phyloP scores from a whole-genome alignment of 2,797 vertebrate genomes.

The Neoniphon sammara region DNA sequence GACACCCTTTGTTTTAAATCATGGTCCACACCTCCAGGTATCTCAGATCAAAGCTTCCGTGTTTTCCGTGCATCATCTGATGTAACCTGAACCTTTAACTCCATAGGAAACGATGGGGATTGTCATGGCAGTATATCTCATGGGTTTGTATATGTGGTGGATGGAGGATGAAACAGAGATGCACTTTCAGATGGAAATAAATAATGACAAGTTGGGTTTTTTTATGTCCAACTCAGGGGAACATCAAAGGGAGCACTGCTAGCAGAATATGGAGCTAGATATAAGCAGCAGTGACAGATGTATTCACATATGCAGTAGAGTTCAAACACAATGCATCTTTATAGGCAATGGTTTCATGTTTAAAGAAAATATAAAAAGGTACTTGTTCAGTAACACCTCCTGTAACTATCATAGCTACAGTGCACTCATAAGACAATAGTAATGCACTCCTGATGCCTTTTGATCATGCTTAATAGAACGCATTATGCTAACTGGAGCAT shows the following conservation, averaged over 20 bases:
- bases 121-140: conserved; percentile 9
- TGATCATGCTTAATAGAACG: no score
- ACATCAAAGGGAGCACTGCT: conserved; percentile 54
- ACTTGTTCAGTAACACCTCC: no score
- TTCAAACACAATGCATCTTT: background rate
- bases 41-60: background rate
- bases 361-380: no score
- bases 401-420: no score
- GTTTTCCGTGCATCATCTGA: conserved; percentile 1
- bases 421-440: no score
- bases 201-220: conserved; percentile 41
- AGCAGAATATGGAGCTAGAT: conserved; percentile 11
- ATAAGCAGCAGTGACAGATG: conserved; percentile 36
- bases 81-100: conserved; percentile 15
- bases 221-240: conserved; percentile 49
- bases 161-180: conserved; percentile 54
- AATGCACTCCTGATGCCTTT: no score
- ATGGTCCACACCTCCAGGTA: background rate
- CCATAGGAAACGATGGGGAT: background rate
- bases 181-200: conserved; percentile 62
- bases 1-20: background rate
- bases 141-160: background rate
- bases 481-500: no score
- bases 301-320: conserved; percentile 26
- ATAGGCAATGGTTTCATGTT: no score